Evolutionary conservation across 2,113 vertebrate genomes (phyloP).

Genomic region (Actenoides lindsayi): DNA sequence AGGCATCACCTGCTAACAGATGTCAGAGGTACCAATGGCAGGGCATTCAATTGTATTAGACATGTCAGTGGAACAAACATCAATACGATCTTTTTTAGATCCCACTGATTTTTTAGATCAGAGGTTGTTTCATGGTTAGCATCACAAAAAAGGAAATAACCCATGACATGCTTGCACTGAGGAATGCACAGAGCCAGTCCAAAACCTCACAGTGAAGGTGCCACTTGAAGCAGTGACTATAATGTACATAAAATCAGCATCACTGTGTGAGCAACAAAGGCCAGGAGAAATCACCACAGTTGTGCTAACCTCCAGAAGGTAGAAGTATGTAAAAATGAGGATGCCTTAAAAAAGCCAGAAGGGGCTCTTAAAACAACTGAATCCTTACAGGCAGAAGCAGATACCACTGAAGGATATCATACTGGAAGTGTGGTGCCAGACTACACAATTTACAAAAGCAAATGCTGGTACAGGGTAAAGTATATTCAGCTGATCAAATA

Average conservation of each 20-base stretch:
- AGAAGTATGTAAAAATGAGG: not conserved
- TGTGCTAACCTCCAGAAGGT: not conserved
- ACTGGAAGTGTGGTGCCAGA: not conserved
- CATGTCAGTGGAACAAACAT: not conserved
- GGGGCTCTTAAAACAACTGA: not conserved
- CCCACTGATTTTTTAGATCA: not conserved
- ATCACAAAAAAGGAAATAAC: not conserved
- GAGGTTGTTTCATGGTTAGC: not conserved
- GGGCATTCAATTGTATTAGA: not conserved
- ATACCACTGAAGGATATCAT: not conserved
- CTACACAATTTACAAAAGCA: not conserved
- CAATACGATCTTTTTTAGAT: not conserved
- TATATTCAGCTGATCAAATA: not conserved
- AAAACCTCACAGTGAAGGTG: not conserved
- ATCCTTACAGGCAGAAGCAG: not conserved
- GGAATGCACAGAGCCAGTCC: rapidly evolving
- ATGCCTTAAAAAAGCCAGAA: not conserved
- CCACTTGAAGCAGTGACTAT: not conserved
- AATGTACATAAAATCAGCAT: not conserved
- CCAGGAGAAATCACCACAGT: not conserved
- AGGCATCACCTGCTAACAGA: not conserved
- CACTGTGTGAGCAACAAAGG: not conserved
- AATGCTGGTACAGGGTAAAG: not conserved
- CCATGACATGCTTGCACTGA: not conserved
- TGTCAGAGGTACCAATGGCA: not conserved